Evolutionary conservation across 1,140 invertebrate genomes (phyloP), one percentile per base, ranked within the genome.

Genomic region (Solen grandis): DNA sequence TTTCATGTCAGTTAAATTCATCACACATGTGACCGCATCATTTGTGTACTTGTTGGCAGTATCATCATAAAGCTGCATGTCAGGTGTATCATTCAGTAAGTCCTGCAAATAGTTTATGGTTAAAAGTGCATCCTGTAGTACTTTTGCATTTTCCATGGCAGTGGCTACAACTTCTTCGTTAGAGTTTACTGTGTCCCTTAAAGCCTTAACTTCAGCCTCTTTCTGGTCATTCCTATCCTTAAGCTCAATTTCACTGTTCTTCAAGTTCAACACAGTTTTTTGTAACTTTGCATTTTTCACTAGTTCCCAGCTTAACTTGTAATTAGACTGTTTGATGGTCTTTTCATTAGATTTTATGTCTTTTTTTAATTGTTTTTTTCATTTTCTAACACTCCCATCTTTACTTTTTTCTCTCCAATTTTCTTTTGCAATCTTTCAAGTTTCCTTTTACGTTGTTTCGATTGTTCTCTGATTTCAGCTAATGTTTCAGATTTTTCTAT

Each of bases 1-100:
- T 59, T 79, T 79, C 38, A 79, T 50, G 60, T 79, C 76, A 29
- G 76, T 79, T 22, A 79, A 68, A 41, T 79, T 79, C 76, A 79
- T 79, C 2, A 79, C 46, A 66, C n/a, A n/a, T n/a, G n/a, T n/a
- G n/a, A n/a, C n/a, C n/a, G n/a, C n/a, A n/a, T n/a, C n/a, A n/a
- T n/a, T n/a, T n/a, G n/a, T n/a, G n/a, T n/a, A n/a, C n/a, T n/a
- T n/a, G n/a, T n/a, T 62, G 22, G 14, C 10, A 14, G 14, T 29
- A 38, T 79, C 54, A 69, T 79, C 65, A 79, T 25, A 79, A 16
- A 79, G 55, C 16, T 59, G 33, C 19, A 79, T 69, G 29, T 46
- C 54, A 16, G n/a, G 22, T 19, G 25, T 31, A 46, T 79, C 76
- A 60, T 68, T 29, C 33, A 79, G 50, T 16, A 79, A 27, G 16